These are phyloP conservation scores for Tyrannus savana DNA, from an alignment of 2,113 vertebrate species.

Conservation along the genomic window DNA sequence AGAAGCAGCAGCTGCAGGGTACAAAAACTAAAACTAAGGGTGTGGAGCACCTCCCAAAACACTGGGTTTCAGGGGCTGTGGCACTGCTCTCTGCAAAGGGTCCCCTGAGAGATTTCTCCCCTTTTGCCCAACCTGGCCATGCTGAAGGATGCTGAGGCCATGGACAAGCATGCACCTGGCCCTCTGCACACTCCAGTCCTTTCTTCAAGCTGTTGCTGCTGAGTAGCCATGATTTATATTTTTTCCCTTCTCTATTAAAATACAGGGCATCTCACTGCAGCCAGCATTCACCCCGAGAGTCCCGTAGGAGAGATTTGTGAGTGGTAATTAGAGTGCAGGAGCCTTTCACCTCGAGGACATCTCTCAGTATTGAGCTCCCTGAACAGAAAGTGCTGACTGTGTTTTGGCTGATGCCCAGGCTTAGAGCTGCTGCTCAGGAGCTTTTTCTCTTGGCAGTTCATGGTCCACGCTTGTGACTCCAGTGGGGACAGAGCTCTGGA, in stretches of 20 bases:
- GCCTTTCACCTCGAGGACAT: slow-evolving; percentile 35
- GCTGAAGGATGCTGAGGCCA: neutral
- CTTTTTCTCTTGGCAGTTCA: neutral
- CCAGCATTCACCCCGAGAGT: neutral
- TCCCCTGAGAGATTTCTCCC: rapidly evolving
- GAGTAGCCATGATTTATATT: neutral
- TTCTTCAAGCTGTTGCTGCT: neutral
- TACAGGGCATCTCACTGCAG: neutral
- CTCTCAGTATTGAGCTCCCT: neutral
- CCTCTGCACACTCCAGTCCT: neutral
- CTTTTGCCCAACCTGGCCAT: rapidly evolving
- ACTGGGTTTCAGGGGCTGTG: neutral
- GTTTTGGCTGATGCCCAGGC: neutral
- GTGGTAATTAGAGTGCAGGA: neutral
- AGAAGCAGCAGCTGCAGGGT: neutral
- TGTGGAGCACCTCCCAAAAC: neutral
- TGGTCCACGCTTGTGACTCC: rapidly evolving
- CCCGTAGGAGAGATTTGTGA: neutral
- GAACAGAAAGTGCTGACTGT: neutral
- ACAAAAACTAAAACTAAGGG: neutral
- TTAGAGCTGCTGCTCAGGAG: neutral
- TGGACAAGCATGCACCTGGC: neutral
- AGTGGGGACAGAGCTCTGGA: neutral
- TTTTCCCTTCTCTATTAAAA: neutral
- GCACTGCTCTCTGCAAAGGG: neutral